phyloP scores from a whole-genome alignment of 2,888 invertebrate genomes.

The Melinaea menophilus region DNA sequence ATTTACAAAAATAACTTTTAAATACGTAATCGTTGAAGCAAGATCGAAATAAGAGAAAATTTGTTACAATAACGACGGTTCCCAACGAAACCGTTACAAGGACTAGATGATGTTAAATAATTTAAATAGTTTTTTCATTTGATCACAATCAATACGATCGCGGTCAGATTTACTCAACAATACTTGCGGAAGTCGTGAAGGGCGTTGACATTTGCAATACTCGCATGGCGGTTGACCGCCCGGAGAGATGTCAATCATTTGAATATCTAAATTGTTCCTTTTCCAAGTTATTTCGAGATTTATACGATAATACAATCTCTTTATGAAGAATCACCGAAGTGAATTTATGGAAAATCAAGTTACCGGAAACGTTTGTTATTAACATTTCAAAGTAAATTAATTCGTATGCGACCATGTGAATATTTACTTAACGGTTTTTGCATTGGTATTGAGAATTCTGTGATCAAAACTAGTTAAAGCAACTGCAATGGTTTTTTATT shows the following conservation, averaged over 20 bases:
- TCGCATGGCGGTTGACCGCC: conserved; percentile 60
- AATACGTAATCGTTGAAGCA: conserved; percentile 2
- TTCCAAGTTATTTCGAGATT: conserved; percentile 66
- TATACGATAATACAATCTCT: conserved; percentile 62
- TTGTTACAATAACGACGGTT: conserved; percentile 53
- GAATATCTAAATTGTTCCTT: conserved; percentile 69
- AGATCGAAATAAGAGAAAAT: not conserved
- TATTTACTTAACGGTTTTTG: conserved; percentile 60
- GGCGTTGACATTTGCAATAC: conserved; percentile 43
- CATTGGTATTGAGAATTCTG: conserved; percentile 37
- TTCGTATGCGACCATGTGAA: conserved; percentile 57
- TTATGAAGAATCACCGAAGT: conserved; percentile 64
- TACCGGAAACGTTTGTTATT: conserved; percentile 42
- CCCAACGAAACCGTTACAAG: conserved; percentile 50
- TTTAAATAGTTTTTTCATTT: conserved; percentile 63
- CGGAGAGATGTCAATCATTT: conserved; percentile 76
- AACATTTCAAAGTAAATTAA: conserved; percentile 40
- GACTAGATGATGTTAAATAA: conserved; percentile 49
- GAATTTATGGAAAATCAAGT: conserved; percentile 57
- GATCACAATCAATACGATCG: conserved; percentile 65
- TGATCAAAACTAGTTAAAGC: not conserved
- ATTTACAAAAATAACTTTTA: not conserved
- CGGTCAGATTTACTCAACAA: conserved; percentile 64
- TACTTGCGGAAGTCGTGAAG: conserved; percentile 47
- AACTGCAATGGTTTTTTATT: not conserved